A percentile compares a stretch with the other conserved stretches of the same genome.
Evolutionary conservation across 2,113 vertebrate genomes (phyloP).

Genomic region (Pygoscelis antarcticus): DNA sequence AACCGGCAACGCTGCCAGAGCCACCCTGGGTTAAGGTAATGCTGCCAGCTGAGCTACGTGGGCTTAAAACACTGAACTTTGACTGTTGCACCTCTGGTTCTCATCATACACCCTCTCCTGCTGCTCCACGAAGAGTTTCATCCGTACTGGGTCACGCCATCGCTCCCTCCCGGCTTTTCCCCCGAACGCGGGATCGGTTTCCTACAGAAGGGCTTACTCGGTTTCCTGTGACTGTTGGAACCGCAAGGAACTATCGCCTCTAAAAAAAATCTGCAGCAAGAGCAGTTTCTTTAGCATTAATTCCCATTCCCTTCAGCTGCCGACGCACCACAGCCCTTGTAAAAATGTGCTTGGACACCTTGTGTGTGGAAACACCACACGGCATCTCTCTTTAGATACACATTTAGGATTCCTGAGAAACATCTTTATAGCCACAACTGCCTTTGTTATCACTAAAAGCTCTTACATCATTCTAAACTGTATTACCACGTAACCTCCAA

Average conservation of each 20-base stretch:
- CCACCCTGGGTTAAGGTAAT: fast-evolving
- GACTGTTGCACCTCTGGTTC: neutral
- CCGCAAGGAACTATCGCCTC: neutral
- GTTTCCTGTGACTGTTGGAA: neutral
- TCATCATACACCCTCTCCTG: neutral
- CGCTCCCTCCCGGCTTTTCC: neutral
- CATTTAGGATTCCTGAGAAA: neutral
- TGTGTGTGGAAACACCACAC: neutral
- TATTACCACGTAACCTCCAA: no score
- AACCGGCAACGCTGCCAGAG: neutral
- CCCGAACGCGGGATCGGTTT: neutral
- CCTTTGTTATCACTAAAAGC: neutral
- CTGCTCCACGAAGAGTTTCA: neutral
- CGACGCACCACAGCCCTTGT: neutral
- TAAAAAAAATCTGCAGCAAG: neutral
- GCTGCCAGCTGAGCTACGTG: fast-evolving
- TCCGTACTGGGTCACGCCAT: fast-evolving
- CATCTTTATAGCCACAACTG: neutral
- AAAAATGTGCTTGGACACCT: neutral
- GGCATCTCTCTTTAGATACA: neutral
- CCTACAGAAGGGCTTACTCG: neutral
- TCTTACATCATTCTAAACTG: neutral
- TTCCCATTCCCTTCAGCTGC: neutral
- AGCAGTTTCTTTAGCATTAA: neutral
- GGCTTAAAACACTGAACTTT: neutral